Evolutionary conservation across 2,888 invertebrate species (phyloP).

Genomic region (Leptarthrus brevirostris): DNA sequence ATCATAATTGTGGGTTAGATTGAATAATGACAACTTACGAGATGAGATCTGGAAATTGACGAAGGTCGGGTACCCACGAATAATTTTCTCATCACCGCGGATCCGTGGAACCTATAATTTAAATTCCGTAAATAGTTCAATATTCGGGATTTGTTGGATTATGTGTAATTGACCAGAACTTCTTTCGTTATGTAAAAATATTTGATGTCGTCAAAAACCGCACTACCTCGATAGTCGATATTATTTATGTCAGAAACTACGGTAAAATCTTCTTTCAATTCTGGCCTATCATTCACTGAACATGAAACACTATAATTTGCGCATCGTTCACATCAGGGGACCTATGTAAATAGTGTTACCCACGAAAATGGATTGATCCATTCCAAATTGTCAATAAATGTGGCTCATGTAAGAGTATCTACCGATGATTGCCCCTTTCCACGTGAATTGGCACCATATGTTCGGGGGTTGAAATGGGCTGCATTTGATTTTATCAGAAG

Average conservation of each 20-base stretch:
- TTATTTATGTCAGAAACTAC: too few species aligned
- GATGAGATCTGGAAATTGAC: slow-evolving; percentile 8
- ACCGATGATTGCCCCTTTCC: not conserved
- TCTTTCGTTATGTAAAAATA: too few species aligned
- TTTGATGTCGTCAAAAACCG: too few species aligned
- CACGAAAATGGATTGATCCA: slow-evolving; percentile 40
- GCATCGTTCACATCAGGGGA: slow-evolving; percentile 36
- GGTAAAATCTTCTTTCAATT: not conserved
- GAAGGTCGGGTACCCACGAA: slow-evolving; percentile 13
- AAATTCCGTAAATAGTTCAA: slow-evolving; percentile 35
- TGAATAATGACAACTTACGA: slow-evolving; percentile 38
- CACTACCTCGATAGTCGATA: too few species aligned
- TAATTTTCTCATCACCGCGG: slow-evolving; percentile 23
- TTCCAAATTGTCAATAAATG: slow-evolving; percentile 39
- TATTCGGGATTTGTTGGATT: not conserved
- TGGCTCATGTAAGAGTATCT: slow-evolving; percentile 2
- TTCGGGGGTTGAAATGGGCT: slow-evolving; percentile 16
- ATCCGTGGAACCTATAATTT: slow-evolving; percentile 19
- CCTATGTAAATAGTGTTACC: slow-evolving; percentile 32
- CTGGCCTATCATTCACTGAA: not conserved
- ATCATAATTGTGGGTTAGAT: slow-evolving; percentile 48
- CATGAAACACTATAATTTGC: slow-evolving; percentile 33
- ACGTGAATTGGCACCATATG: slow-evolving; percentile 37
- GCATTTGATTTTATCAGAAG: slow-evolving; percentile 32
- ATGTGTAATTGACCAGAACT: not conserved